phyloP scores from a whole-genome alignment of 2,113 vertebrate species.

The Limanda limanda region DNA sequence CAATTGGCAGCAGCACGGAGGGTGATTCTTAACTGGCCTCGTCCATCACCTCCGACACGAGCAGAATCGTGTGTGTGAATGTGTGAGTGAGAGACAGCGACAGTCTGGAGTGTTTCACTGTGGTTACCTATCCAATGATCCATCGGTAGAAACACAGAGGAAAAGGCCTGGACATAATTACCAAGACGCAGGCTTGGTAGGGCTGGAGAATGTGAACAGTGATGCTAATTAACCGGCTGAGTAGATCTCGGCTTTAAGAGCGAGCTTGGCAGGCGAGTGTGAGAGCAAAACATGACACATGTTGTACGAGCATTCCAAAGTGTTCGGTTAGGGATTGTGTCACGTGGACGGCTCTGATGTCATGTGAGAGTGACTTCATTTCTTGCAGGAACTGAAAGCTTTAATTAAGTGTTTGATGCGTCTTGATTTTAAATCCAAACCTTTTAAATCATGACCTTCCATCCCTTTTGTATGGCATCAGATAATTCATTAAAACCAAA shows the following conservation, averaged over 20 bases:
- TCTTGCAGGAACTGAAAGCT: background rate
- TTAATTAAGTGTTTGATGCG: background rate
- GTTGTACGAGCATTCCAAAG: too few relatives aligned
- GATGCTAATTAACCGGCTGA: slow-evolving; percentile 51
- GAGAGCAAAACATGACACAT: background rate
- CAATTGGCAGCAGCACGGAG: slow-evolving; percentile 2
- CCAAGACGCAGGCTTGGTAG: slow-evolving; percentile 39
- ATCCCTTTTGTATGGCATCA: too few relatives aligned
- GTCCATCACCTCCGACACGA: slow-evolving; percentile 33
- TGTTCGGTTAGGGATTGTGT: too few relatives aligned
- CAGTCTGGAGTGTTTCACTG: slow-evolving; percentile 36
- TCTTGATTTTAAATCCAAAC: background rate
- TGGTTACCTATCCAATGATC: slow-evolving; percentile 33
- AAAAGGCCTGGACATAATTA: slow-evolving; percentile 47
- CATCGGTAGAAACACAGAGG: slow-evolving; percentile 12
- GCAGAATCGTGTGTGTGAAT: background rate
- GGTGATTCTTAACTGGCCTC: slow-evolving; percentile 33
- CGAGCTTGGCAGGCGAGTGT: slow-evolving; percentile 21
- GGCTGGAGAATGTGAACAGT: slow-evolving; percentile 57
- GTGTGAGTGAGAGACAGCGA: slow-evolving; percentile 15
- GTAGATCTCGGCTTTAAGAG: slow-evolving; percentile 28
- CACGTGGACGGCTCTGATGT: background rate
- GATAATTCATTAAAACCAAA: too few relatives aligned
- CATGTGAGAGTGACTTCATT: background rate
- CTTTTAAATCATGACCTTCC: too few relatives aligned